phyloP scores from a whole-genome alignment of 2,113 vertebrate genomes.

The Carassius auratus region DNA sequence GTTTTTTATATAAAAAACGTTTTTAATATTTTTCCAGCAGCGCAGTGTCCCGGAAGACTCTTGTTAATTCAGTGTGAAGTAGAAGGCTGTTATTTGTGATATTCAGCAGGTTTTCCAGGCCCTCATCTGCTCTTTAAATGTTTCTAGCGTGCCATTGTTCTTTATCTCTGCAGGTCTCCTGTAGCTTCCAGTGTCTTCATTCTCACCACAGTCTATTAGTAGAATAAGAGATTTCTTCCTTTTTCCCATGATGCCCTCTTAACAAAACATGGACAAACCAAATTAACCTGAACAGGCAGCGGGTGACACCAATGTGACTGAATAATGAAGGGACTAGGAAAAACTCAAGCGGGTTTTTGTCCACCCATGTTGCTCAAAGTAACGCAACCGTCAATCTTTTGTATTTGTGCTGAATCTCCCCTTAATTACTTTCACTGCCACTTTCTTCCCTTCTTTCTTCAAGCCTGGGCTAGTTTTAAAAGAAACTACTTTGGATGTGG shows the following conservation, averaged over 20 bases:
- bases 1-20: too few relatives aligned
- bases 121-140: neutral
- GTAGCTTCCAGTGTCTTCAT: neutral
- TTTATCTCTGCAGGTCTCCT: neutral
- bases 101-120: neutral
- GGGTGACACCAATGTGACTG: constrained; percentile 1
- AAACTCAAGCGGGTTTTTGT: constrained; percentile 24
- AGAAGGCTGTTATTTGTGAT: neutral
- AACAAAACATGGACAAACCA: constrained; percentile 10
- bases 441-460: neutral
- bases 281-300: constrained; percentile 14
- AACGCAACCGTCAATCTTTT: constrained; percentile 18
- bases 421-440: constrained; percentile 21
- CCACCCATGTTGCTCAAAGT: constrained; percentile 27
- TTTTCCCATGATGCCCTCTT: neutral
- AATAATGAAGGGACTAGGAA: constrained; percentile 47
- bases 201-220: constrained; percentile 1
- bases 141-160: neutral
- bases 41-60: rapidly evolving
- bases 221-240: constrained; percentile 1
- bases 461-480: neutral
- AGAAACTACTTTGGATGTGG: neutral
- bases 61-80: neutral
- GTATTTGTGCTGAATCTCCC: constrained; percentile 13
- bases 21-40: neutral